A percentile compares a stretch with the other conserved stretches of the same genome.
These are phyloP conservation scores for Parus major DNA, from an alignment of 2,113 vertebrate genomes.

Conservation along the genomic window DNA sequence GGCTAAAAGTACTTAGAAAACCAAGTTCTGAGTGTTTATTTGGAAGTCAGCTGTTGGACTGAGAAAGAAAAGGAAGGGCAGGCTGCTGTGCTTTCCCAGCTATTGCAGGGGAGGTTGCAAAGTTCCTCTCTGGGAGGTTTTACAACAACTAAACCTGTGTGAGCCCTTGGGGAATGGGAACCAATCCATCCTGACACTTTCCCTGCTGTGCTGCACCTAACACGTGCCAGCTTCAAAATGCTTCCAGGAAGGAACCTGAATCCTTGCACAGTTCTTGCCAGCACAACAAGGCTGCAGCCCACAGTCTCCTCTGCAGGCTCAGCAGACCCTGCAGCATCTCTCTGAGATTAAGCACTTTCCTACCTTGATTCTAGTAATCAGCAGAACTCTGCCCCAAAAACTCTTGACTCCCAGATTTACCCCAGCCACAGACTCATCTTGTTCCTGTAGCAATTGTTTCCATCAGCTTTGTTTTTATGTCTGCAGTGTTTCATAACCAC, in stretches of 20 bases:
- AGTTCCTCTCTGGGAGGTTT: background rate
- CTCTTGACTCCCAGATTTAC: background rate
- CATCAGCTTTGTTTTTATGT: background rate
- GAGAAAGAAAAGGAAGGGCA: background rate
- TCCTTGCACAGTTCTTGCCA: background rate
- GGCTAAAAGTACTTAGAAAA: background rate
- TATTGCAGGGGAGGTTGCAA: background rate
- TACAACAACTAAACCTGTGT: fast-evolving
- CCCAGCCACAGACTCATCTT: background rate
- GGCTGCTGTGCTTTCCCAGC: background rate
- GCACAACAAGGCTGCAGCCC: background rate
- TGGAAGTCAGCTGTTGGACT: background rate
- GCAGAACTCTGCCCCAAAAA: background rate
- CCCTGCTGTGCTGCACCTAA: background rate
- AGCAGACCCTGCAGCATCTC: background rate
- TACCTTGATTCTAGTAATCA: background rate
- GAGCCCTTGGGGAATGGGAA: background rate
- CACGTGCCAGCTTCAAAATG: background rate
- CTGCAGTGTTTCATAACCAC: background rate
- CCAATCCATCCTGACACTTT: background rate
- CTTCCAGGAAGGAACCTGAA: background rate
- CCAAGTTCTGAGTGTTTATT: background rate
- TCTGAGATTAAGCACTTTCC: background rate
- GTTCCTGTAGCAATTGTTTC: background rate
- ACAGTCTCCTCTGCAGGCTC: background rate